Base-by-base conservation (phyloP, 2,888 invertebrate genomes). In the Galeopsomyia nigrocyanea region DNA sequence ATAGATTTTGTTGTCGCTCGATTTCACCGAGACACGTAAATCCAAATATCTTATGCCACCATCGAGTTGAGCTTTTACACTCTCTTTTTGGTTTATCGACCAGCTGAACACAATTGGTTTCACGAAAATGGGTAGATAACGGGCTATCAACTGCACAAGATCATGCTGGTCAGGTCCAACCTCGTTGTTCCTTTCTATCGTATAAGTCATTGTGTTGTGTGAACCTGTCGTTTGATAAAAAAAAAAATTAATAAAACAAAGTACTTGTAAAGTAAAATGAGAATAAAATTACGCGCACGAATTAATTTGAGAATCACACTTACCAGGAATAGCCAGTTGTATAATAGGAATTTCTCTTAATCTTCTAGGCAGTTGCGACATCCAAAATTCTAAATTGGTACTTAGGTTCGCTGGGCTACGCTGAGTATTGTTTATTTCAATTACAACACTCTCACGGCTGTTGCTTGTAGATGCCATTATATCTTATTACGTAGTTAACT, bases 201-300 rank as follows among this genome's bases (percentile, higher is more conserved):
- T 90, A 84, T 92, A 94, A 10, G 93, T 93, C 90, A 94, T 93
- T 65, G 95, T 93, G 83, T 96, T 93, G 86, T 96, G 96, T 65
- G 95, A 93, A 77, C 96, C 96, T 96, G 82, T 65, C 16, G 7
- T 31, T 31, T 31, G 31, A n/a, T n/a, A 5, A 63, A n/a, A 3
- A 19, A 64, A 21, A 13, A 51, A 14, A 5, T 47, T 16, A 16
- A 50, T 17, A 13, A 63, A 51, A 39, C 5, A 10, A 31, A 49
- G 19, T 13, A 50, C 22, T 62, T 14, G 0, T 16, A 14, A 49
- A 50, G 14, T 0, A 46, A 60, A 39, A 14, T 1, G 1, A 58
- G 9, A 39, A 1, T 9, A 58, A n/a, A 26, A 19, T 17, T 17
- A 21, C 21, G 9, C n/a, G 2, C 1, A 31, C 1, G 26, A 6